These are phyloP conservation scores for Rhamphomyia laevipes DNA, from an alignment of 2,888 invertebrate species.

Conservation along the genomic window DNA sequence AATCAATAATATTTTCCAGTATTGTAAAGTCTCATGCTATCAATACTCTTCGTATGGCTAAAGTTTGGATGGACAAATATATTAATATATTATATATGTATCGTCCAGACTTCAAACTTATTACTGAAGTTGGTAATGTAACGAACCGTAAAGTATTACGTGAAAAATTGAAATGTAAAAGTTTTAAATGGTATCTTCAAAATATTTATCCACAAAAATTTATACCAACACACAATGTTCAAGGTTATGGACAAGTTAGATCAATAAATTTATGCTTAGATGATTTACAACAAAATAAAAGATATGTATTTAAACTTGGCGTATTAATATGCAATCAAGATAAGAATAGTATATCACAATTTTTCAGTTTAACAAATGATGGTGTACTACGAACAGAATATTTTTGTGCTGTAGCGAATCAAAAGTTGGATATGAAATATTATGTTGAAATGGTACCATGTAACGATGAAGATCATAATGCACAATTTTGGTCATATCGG, in stretches of 20 bases:
- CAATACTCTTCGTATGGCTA: conserved; percentile 80
- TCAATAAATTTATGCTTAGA: conserved; percentile 53
- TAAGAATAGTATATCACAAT: conserved; percentile 44
- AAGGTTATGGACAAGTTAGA: conserved; percentile 46
- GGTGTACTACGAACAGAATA: conserved; percentile 68
- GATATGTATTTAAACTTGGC: conserved; percentile 56
- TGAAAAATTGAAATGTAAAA: conserved; percentile 66
- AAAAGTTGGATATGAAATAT: conserved; percentile 24
- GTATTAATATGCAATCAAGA: conserved; percentile 58
- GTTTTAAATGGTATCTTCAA: conserved; percentile 77
- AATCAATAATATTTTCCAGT: background rate
- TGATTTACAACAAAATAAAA: conserved; percentile 65
- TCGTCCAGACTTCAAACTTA: conserved; percentile 57
- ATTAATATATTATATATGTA: conserved; percentile 77
- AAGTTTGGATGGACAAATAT: conserved; percentile 94
- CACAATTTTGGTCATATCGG: conserved; percentile 42
- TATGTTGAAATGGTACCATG: conserved; percentile 35
- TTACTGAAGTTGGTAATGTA: conserved; percentile 58
- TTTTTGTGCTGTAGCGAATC: conserved; percentile 50
- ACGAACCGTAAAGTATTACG: conserved; percentile 60
- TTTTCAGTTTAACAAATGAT: conserved; percentile 55
- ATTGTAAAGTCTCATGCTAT: conserved; percentile 78
- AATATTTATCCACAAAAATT: conserved; percentile 78
- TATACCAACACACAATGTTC: conserved; percentile 65
- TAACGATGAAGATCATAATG: conserved; percentile 29